Percentiles rank a stretch among this genome's conserved stretches.
These are phyloP conservation scores for Alces alces DNA, from an alignment of 2,113 vertebrate genomes.

Conservation along the genomic window DNA sequence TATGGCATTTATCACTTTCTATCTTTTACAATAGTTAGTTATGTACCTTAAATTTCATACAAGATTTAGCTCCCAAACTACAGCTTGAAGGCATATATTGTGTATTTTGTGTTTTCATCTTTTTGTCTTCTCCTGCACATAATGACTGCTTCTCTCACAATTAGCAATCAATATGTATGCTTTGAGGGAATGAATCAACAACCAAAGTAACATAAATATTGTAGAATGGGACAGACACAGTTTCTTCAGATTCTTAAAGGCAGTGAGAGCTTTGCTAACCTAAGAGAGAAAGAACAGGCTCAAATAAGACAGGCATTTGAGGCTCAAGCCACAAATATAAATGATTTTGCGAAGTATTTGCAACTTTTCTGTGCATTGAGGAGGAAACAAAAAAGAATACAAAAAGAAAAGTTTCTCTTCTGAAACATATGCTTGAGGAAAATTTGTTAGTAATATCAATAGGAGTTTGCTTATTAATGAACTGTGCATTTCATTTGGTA, in stretches of 20 bases:
- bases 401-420: neutral
- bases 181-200: neutral
- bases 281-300: neutral
- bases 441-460: neutral
- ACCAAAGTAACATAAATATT: neutral
- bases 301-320: neutral
- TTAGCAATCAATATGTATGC: neutral
- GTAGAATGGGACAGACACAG: neutral
- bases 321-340: neutral
- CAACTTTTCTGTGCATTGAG: neutral
- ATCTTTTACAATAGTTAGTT: conserved; percentile 15
- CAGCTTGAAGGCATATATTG: neutral
- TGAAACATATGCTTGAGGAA: neutral
- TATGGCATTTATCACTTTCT: neutral
- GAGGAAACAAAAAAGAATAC: neutral
- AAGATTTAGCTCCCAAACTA: neutral
- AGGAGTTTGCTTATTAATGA: neutral
- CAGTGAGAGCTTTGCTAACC: neutral
- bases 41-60: neutral
- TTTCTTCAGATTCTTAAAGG: neutral
- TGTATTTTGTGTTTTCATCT: neutral
- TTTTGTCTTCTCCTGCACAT: neutral
- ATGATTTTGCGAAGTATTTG: neutral
- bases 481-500: neutral
- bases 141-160: neutral